phyloP scores from a whole-genome alignment of 2,888 invertebrate species.

The Clivina fossor region DNA sequence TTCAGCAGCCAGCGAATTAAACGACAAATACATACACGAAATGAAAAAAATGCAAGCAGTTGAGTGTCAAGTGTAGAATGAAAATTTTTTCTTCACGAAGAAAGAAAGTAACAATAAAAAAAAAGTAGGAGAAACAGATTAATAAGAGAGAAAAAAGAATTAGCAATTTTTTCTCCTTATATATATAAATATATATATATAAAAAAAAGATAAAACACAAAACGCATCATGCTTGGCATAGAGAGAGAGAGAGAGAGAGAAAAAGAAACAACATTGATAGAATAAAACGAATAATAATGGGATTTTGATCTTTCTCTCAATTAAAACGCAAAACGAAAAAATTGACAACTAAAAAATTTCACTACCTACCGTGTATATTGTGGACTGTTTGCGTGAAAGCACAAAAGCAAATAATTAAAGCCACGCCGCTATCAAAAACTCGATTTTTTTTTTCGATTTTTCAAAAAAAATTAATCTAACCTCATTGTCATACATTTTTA shows the following conservation, averaged over 20 bases:
- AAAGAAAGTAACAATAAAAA: slow-evolving; percentile 1
- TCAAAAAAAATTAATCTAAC: no score
- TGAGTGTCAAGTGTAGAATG: neutral
- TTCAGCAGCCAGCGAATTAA: slow-evolving; percentile 15
- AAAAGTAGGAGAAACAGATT: neutral
- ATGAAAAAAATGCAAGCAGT: neutral
- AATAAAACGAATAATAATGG: neutral
- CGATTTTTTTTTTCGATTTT: no score
- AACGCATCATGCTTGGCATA: neutral
- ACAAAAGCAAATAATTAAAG: slow-evolving; percentile 51
- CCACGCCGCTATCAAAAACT: slow-evolving; percentile 7
- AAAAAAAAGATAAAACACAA: neutral
- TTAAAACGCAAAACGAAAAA: slow-evolving; percentile 28
- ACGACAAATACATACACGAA: slow-evolving; percentile 5
- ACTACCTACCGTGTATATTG: slow-evolving; percentile 55
- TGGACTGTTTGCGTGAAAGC: slow-evolving; percentile 55
- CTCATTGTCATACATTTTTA: no score
- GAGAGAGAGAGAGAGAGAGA: slow-evolving; percentile 19
- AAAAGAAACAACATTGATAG: slow-evolving; percentile 21
- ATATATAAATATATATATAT: neutral
- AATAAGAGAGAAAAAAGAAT: neutral
- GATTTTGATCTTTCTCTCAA: neutral
- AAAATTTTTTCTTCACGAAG: neutral
- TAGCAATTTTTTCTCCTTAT: no score
- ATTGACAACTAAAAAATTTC: slow-evolving; percentile 35